Percentiles rank a stretch among this genome's conserved stretches.
These are phyloP conservation scores for Mionectes macconnelli DNA, from an alignment of 2,113 vertebrate genomes.

Conservation along the genomic window DNA sequence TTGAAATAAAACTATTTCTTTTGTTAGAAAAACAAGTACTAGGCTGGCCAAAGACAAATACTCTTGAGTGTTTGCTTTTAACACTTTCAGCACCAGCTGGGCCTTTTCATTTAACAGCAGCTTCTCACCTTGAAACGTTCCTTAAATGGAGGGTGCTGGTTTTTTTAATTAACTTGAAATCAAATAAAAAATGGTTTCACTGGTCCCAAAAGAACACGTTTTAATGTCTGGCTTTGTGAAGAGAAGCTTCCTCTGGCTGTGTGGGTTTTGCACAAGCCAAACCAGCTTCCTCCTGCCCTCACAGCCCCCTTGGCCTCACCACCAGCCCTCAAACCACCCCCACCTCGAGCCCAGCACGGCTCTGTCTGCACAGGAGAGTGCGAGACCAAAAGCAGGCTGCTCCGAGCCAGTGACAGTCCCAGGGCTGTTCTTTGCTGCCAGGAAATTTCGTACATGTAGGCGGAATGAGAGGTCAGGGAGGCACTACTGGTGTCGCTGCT, in stretches of 20 bases:
- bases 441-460: fast-evolving
- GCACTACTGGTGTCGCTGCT: not conserved
- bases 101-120: not conserved
- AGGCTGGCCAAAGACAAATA: not conserved
- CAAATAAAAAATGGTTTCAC: not conserved
- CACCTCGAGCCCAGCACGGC: fast-evolving
- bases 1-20: constrained; percentile 10
- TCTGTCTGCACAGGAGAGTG: fast-evolving
- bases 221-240: not conserved
- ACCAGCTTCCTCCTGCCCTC: not conserved
- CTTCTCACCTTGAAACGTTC: not conserved
- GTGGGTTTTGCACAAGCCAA: not conserved
- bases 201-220: not conserved
- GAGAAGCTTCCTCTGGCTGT: not conserved
- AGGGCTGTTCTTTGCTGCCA: not conserved
- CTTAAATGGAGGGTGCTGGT: not conserved
- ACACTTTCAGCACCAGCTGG: not conserved
- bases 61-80: not conserved
- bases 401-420: not conserved
- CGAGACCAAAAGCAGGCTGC: not conserved
- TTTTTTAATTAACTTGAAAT: not conserved
- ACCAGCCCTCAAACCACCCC: not conserved
- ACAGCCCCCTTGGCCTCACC: fast-evolving
- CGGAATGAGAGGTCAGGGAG: not conserved
- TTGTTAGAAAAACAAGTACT: not conserved